Evolutionary conservation across 2,797 vertebrate genomes (phyloP).

Genomic region (Phataginus tricuspis): DNA sequence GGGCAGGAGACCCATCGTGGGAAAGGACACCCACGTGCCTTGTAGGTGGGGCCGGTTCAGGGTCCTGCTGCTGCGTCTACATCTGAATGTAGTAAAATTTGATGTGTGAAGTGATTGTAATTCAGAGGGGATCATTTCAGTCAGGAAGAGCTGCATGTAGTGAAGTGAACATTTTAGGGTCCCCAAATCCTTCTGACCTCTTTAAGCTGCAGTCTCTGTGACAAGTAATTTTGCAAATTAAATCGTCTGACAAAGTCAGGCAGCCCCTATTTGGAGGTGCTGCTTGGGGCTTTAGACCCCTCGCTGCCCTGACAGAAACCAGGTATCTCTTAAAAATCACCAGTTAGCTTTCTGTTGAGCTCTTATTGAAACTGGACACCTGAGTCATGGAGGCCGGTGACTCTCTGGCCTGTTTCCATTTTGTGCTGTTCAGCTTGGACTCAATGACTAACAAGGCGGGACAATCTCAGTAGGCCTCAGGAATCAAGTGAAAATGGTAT

Average conservation of each 20-base stretch:
- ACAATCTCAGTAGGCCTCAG: background rate
- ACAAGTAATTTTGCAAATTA: background rate
- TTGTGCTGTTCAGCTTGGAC: background rate
- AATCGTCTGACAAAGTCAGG: background rate
- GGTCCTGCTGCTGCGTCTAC: background rate
- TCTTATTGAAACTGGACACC: background rate
- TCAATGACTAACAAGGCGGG: background rate
- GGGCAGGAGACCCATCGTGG: background rate
- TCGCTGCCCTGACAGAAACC: background rate
- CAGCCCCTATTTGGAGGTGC: background rate
- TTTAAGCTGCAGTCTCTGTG: background rate
- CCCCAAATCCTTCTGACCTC: background rate
- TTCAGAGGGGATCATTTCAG: background rate
- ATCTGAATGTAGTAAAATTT: background rate
- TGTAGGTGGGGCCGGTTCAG: background rate
- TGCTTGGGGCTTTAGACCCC: background rate
- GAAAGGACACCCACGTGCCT: background rate
- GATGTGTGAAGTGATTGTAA: background rate
- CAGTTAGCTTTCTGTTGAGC: background rate
- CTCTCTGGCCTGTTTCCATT: background rate
- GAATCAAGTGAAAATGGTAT: background rate
- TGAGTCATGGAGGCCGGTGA: background rate
- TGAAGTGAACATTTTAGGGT: background rate
- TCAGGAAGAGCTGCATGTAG: background rate
- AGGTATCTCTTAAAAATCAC: background rate